Evolutionary conservation across 92 coral and sea anemone genomes (phyloP).

Genomic region (Palythoa caribaeorum): DNA sequence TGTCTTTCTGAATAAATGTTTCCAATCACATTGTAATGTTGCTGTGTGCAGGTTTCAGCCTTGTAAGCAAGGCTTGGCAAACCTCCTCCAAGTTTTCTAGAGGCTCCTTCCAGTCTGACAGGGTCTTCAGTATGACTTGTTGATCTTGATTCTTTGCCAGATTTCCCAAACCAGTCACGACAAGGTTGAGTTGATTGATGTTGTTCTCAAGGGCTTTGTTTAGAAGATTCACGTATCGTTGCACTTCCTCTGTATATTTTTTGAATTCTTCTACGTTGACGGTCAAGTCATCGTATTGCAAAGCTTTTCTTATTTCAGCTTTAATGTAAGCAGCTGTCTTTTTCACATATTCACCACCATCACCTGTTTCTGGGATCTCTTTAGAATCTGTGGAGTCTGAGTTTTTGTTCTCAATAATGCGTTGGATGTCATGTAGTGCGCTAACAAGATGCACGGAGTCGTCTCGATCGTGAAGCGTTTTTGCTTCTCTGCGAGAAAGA

Average conservation of each 20-base stretch:
- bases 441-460: conserved; percentile 1
- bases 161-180: neutral
- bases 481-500: conserved; percentile 13
- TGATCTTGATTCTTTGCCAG: neutral
- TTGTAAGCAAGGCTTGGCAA: neutral
- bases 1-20: no score
- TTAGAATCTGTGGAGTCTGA: neutral
- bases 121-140: neutral
- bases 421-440: neutral
- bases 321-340: conserved; percentile 6
- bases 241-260: conserved; percentile 10
- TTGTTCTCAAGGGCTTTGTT: neutral
- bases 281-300: conserved; percentile 2
- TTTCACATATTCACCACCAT: neutral
- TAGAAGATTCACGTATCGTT: neutral
- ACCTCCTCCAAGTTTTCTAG: neutral
- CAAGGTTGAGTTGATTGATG: neutral
- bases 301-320: neutral
- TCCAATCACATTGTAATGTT: no score
- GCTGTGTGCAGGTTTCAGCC: neutral
- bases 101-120: conserved; percentile 17
- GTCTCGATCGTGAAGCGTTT: neutral
- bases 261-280: conserved; percentile 20
- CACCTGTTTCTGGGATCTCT: neutral
- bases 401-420: neutral